Conservation (phyloP, 2,113 vertebrate genomes). For the Setophaga coronata region DNA sequence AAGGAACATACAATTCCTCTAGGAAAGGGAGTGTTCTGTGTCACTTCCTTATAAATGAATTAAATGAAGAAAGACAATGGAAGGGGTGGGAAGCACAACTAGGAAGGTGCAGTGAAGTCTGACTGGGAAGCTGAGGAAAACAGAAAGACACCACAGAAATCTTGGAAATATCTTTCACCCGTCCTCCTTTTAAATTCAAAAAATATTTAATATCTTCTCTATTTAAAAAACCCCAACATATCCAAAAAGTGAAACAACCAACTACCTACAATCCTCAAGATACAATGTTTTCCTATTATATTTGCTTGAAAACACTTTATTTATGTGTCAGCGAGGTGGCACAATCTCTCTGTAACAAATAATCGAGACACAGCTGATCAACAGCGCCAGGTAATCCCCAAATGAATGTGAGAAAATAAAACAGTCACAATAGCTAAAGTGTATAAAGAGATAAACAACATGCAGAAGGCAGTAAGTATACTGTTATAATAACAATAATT, state of each 20-base stretch:
- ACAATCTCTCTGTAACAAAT: background rate
- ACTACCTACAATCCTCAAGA: background rate
- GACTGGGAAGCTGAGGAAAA: background rate
- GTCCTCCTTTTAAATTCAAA: rapidly evolving
- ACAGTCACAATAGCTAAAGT: rapidly evolving
- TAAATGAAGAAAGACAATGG: background rate
- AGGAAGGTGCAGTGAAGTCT: background rate
- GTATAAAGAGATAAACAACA: background rate
- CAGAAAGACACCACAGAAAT: background rate
- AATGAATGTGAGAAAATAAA: background rate
- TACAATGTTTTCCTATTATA: background rate
- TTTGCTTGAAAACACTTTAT: background rate
- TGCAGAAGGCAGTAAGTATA: background rate
- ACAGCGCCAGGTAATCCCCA: background rate
- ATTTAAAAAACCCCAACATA: background rate
- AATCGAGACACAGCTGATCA: background rate
- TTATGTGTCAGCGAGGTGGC: background rate
- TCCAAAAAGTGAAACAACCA: background rate
- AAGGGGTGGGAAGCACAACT: background rate
- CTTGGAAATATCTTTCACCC: rapidly evolving
- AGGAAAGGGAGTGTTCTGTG: background rate
- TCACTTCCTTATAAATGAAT: background rate
- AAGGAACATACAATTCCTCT: background rate
- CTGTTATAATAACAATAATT: too few relatives aligned
- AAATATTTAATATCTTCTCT: background rate